Percentiles rank a stretch among this genome's conserved stretches.
Conservation (phyloP, 2,888 invertebrate species). For the Lamellibrachia columna region DNA sequence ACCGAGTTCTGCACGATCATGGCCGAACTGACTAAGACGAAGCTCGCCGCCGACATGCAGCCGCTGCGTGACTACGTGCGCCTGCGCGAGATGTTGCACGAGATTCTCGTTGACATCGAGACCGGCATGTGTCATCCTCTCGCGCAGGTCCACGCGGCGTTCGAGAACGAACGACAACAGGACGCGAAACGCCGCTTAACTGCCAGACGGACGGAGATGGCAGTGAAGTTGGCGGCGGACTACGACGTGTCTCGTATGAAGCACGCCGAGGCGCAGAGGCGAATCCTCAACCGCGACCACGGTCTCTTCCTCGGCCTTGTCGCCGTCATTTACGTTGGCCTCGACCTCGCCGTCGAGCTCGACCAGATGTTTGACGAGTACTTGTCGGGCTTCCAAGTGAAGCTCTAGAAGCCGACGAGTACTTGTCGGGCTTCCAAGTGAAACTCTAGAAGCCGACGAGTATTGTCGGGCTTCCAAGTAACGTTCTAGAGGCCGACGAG, state of each 20-base stretch:
- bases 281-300: constrained; percentile 48
- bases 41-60: not conserved
- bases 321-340: constrained; percentile 49
- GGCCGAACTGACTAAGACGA: not conserved
- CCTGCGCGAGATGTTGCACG: constrained; percentile 41
- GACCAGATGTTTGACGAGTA: constrained; percentile 53
- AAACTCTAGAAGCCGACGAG: too few relatives aligned
- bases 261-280: constrained; percentile 48
- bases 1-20: constrained; percentile 47
- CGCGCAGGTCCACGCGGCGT: constrained; percentile 47
- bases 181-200: constrained; percentile 47
- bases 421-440: too few relatives aligned
- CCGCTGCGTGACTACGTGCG: constrained; percentile 35
- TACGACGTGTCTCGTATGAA: constrained; percentile 42
- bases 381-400: constrained; percentile 30
- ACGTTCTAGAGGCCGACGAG: too few relatives aligned
- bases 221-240: constrained; percentile 42
- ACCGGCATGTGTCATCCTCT: constrained; percentile 47
- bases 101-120: constrained; percentile 43
- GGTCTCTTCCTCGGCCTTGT: constrained; percentile 52
- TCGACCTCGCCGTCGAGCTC: constrained; percentile 49
- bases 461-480: too few relatives aligned
- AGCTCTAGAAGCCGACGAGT: not conserved
- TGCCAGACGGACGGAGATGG: constrained; percentile 42
- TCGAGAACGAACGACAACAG: constrained; percentile 52